These are phyloP conservation scores for Dendrolimus houi DNA, from an alignment of 2,888 invertebrate species.

Conservation along the genomic window DNA sequence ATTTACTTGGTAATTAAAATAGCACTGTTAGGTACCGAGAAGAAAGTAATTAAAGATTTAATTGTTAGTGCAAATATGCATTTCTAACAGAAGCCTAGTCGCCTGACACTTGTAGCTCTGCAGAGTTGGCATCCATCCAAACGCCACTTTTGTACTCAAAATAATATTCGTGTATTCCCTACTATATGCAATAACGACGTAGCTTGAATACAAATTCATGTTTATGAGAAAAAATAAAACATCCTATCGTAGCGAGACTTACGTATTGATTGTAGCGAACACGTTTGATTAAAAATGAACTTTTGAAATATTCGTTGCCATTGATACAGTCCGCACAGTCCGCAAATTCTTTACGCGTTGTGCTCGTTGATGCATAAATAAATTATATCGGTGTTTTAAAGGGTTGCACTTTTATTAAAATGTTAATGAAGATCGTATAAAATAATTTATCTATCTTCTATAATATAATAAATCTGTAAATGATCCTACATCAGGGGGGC, in stretches of 20 bases:
- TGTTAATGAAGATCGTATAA: too few relatives aligned
- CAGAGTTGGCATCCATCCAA: slow-evolving; percentile 55
- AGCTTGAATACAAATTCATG: slow-evolving; percentile 22
- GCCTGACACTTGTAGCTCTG: slow-evolving; percentile 62
- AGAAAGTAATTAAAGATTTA: slow-evolving; percentile 32
- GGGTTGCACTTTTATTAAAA: too few relatives aligned
- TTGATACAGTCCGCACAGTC: too few relatives aligned
- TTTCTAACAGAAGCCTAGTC: slow-evolving; percentile 41
- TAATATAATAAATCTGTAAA: too few relatives aligned
- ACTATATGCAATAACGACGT: slow-evolving; percentile 17
- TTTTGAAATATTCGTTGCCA: too few relatives aligned
- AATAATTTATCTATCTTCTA: too few relatives aligned
- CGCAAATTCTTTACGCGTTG: too few relatives aligned
- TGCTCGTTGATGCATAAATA: too few relatives aligned
- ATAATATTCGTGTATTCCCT: slow-evolving; percentile 8
- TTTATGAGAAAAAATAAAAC: slow-evolving; percentile 16
- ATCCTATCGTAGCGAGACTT: neutral
- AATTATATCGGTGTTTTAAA: too few relatives aligned
- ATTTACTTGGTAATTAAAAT: too few relatives aligned
- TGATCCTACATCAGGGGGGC: too few relatives aligned
- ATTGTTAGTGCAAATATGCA: slow-evolving; percentile 43
- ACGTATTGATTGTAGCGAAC: neutral
- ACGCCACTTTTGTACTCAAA: slow-evolving; percentile 16
- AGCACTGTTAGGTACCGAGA: too few relatives aligned
- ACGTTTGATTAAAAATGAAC: neutral